These are phyloP conservation scores for Callosobruchus maculatus DNA, from an alignment of 2,888 invertebrate genomes.

Conservation along the genomic window DNA sequence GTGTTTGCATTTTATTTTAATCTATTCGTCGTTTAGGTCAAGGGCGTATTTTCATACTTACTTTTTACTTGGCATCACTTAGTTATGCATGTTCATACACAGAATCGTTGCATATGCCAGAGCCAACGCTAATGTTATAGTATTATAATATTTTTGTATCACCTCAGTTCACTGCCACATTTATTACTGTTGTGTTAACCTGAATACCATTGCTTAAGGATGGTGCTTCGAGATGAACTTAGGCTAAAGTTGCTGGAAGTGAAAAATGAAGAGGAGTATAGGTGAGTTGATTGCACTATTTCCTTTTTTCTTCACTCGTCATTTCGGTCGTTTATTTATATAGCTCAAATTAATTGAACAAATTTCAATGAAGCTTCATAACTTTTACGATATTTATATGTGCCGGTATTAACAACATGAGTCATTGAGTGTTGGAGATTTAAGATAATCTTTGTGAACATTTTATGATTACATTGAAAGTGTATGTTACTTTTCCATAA, in stretches of 20 bases:
- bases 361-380: too few relatives aligned
- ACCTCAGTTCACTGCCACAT: neutral
- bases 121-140: neutral
- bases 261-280: conserved; percentile 22
- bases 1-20: too few relatives aligned
- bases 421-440: too few relatives aligned
- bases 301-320: neutral
- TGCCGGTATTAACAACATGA: too few relatives aligned
- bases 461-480: too few relatives aligned
- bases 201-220: neutral
- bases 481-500: too few relatives aligned
- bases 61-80: neutral
- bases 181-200: neutral
- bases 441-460: too few relatives aligned
- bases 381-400: too few relatives aligned
- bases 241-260: conserved; percentile 19
- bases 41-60: neutral
- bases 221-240: conserved; percentile 17
- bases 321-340: too few relatives aligned
- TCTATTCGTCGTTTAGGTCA: too few relatives aligned
- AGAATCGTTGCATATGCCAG: neutral
- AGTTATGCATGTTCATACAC: neutral
- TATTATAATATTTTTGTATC: neutral
- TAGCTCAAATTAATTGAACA: too few relatives aligned
- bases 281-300: conserved; percentile 9